These are phyloP conservation scores for Bubo blakistoni DNA, from an alignment of 2,113 vertebrate species.

Conservation along the genomic window DNA sequence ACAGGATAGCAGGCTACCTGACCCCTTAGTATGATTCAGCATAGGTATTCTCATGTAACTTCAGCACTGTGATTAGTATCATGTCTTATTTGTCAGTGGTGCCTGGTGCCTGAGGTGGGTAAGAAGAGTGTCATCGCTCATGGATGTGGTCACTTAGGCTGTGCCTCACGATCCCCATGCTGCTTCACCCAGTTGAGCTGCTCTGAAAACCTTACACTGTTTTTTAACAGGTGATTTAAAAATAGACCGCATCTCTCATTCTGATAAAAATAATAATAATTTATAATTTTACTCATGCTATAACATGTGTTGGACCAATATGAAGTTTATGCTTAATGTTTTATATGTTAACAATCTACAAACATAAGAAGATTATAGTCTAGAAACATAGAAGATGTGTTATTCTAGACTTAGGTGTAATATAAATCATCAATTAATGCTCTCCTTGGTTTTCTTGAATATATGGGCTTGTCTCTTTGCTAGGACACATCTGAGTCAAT, in stretches of 20 bases:
- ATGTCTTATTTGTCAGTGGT: fast-evolving
- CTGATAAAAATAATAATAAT: not conserved
- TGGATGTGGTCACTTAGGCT: not conserved
- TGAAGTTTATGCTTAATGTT: not conserved
- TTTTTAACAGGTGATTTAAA: not conserved
- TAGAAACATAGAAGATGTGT: not conserved
- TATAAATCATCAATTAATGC: not conserved
- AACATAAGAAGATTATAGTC: not conserved
- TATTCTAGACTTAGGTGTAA: not conserved
- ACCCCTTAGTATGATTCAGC: not conserved
- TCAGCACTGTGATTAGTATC: not conserved
- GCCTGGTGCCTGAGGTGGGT: not conserved
- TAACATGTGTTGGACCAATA: not conserved
- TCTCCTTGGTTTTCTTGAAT: not conserved
- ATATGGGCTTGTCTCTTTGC: not conserved
- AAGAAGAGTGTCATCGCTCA: not conserved
- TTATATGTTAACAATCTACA: not conserved
- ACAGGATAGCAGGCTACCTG: not conserved
- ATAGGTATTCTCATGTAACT: not conserved
- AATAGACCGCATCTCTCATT: not conserved
- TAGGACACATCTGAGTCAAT: not conserved
- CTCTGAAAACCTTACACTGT: not conserved
- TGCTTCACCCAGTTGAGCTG: fast-evolving
- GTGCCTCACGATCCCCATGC: fast-evolving
- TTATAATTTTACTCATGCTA: not conserved